These are phyloP conservation scores for Procavia capensis DNA, from an alignment of 2,113 vertebrate genomes.

Conservation along the genomic window DNA sequence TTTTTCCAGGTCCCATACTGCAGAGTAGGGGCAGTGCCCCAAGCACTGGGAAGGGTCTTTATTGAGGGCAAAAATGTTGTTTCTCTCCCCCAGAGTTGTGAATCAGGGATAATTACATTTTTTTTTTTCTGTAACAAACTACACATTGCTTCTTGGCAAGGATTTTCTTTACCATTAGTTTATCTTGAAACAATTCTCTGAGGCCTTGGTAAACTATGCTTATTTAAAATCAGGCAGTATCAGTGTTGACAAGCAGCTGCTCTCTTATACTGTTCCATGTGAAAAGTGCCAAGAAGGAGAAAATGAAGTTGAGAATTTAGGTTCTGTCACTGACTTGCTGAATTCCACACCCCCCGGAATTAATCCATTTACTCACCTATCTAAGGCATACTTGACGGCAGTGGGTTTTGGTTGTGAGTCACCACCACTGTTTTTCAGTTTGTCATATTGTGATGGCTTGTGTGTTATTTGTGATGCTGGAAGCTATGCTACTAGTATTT, in stretches of 20 bases:
- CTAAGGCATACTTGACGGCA: background rate
- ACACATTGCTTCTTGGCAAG: conserved; percentile 44
- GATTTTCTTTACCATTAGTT: background rate
- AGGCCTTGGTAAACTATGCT: background rate
- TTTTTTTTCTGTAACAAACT: conserved; percentile 27
- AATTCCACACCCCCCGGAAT: background rate
- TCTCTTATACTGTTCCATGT: background rate
- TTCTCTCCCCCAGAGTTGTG: background rate
- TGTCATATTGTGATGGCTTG: background rate
- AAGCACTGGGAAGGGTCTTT: background rate
- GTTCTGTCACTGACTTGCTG: background rate
- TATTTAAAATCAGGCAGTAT: background rate
- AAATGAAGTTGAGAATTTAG: background rate
- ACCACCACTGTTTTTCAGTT: background rate
- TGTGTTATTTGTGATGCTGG: background rate
- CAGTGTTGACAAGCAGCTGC: background rate
- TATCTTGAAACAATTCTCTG: background rate
- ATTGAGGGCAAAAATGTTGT: background rate
- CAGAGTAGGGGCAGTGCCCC: background rate
- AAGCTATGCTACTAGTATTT: background rate
- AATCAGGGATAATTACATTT: background rate
- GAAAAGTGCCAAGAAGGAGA: background rate
- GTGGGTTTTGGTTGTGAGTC: no score
- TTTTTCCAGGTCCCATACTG: background rate
- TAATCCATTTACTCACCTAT: background rate